Evolutionary conservation across 1,140 invertebrate species (phyloP).

Genomic region (Ruditapes philippinarum): DNA sequence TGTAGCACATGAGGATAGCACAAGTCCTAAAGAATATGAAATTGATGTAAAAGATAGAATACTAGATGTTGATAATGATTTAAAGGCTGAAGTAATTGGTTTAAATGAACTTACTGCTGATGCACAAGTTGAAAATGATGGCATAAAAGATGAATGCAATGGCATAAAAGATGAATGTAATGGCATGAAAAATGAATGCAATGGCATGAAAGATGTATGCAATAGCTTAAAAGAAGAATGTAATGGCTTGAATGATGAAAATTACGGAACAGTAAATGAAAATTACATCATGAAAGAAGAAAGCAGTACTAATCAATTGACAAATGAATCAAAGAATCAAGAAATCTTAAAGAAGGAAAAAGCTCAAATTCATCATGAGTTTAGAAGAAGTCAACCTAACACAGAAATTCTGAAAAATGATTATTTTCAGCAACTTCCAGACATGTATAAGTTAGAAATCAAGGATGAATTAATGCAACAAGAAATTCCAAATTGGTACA

Average conservation of each 20-base stretch:
- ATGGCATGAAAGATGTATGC: too few species aligned
- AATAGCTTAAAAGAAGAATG: too few species aligned
- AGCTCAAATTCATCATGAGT: neutral
- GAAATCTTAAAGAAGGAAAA: neutral
- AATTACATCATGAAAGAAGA: too few species aligned
- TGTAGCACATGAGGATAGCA: neutral
- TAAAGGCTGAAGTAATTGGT: too few species aligned
- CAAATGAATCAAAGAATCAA: neutral
- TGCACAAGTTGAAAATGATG: too few species aligned
- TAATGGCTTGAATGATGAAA: too few species aligned
- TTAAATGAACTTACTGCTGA: too few species aligned
- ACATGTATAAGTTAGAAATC: slow-evolving; percentile 51
- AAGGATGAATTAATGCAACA: slow-evolving; percentile 19
- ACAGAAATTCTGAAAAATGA: slow-evolving; percentile 46
- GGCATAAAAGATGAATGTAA: neutral
- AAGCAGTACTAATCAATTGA: neutral
- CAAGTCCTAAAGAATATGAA: neutral
- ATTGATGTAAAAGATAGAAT: too few species aligned
- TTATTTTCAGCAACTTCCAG: slow-evolving; percentile 38
- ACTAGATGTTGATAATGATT: too few species aligned
- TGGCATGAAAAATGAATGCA: too few species aligned
- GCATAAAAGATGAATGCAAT: too few species aligned
- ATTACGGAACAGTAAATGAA: too few species aligned
- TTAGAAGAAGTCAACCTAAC: slow-evolving; percentile 9
- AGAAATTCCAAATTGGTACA: slow-evolving; percentile 28